phyloP scores from a whole-genome alignment of 1,140 invertebrate species.

The Drosophila serrata region DNA sequence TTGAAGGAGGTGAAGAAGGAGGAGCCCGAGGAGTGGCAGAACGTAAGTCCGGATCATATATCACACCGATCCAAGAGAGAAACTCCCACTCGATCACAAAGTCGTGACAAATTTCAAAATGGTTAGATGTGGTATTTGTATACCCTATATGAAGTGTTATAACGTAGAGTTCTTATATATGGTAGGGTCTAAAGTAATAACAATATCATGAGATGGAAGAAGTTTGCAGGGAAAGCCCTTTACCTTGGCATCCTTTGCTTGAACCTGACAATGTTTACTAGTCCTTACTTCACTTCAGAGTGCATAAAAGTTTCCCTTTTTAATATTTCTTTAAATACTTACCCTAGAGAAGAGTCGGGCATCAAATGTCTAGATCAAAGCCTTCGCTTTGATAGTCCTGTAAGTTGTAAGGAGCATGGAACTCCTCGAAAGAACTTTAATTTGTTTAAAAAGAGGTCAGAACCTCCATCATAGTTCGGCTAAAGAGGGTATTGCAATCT shows the following conservation, averaged over 20 bases:
- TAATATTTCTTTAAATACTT: not conserved
- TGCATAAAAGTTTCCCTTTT: not conserved
- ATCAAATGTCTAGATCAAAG: not conserved
- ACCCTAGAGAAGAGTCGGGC: not conserved
- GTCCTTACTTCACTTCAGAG: not conserved
- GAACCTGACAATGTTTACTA: too few species aligned
- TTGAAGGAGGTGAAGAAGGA: constrained; percentile 90
- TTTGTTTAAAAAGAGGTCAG: not conserved
- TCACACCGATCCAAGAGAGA: constrained; percentile 15
- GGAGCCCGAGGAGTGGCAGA: constrained; percentile 96
- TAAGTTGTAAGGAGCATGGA: not conserved
- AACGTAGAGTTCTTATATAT: not conserved
- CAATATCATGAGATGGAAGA: not conserved
- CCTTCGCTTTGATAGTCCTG: not conserved
- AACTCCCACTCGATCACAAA: constrained; percentile 30
- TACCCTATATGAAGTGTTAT: constrained; percentile 8
- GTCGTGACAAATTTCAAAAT: constrained; percentile 72
- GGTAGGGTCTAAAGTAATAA: not conserved
- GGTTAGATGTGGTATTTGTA: constrained; percentile 15
- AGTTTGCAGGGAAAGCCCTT: not conserved
- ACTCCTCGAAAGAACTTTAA: not conserved
- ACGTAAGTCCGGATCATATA: constrained; percentile 88
- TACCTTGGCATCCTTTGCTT: too few species aligned
- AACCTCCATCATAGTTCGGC: too few species aligned
- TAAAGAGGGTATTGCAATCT: constrained; percentile 2